Base-by-base conservation (phyloP, 2,797 vertebrate genomes). In the Liasis olivaceus region DNA sequence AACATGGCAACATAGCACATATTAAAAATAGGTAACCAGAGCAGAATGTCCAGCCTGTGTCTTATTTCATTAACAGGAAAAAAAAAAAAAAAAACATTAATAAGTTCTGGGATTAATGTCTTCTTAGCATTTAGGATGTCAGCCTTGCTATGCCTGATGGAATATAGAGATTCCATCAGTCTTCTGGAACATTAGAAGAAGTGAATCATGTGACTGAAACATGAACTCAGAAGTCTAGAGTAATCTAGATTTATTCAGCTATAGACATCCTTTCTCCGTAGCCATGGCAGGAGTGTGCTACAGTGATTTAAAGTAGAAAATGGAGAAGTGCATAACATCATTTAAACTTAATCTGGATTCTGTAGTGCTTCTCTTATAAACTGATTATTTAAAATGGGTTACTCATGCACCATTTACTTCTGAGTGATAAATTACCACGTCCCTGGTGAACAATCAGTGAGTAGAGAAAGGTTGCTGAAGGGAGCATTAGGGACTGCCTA, bases 311-410 rank as follows among this genome's bases (percentile, higher is more conserved):
- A 42, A 92, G 20, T 24, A 84, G 92, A 95, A 94, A 28, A 94
- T 84, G 3, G 24, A 94, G 26, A 88, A 94, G 95, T 92, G 87
- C 17, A 87, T 90, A 95, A 91, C 64, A 95, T 94, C 12, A 95
- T 95, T 95, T 96, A 86, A 94, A 94, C 28, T 88, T 90, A 91
- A 92, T 94, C 63, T 96, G 56, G 77, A 95, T 92, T 95, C 85
- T 92, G n/a, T 92, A 89, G 24, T 89, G 93, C 58, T 95, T 94
- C 90, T 84, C 2, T 60, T 89, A 94, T 90, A 94, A 97, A 94
- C 42, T 92, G 85, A 84, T 95, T 95, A 94, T 95, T 96, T 95
- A 89, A 94, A 95, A 92, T 56, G n/a, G 72, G 58, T 94, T 95
- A 92, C 7, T 93, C 86, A 93, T 87, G 56, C 13, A 94, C 69